Evolutionary conservation across 2,797 vertebrate genomes (phyloP).

Genomic region (Platyrinchus mystaceus): DNA sequence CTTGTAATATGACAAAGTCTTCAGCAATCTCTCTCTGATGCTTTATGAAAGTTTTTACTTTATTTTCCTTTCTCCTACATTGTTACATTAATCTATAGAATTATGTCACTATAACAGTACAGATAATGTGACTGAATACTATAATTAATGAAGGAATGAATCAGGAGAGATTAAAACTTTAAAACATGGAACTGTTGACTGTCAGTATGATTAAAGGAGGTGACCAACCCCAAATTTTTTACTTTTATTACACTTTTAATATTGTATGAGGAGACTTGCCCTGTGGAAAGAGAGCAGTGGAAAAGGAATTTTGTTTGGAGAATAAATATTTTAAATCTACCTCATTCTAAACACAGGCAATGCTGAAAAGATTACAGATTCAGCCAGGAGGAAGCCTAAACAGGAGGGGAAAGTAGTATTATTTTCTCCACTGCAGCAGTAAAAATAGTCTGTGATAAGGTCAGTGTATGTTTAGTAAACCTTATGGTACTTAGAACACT

Average conservation of each 20-base stretch:
- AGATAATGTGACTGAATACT: neutral
- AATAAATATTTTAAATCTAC: neutral
- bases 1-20: neutral
- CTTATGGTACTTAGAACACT: neutral
- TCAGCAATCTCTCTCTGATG: neutral
- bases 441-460: neutral
- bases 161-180: neutral
- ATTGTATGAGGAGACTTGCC: neutral
- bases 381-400: neutral
- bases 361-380: neutral
- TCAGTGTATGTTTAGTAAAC: neutral
- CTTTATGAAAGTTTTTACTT: neutral
- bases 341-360: neutral
- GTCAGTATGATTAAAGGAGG: neutral
- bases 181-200: neutral
- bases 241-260: neutral
- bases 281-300: neutral
- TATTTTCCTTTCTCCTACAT: neutral
- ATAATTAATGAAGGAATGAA: neutral
- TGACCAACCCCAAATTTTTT: neutral
- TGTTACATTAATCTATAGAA: neutral
- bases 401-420: rapidly evolving
- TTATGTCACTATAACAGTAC: neutral
- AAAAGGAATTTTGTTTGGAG: neutral
- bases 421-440: neutral